A percentile compares a stretch with the other conserved stretches of the same genome.
These are phyloP conservation scores for Lithobates pipiens DNA, from an alignment of 2,797 vertebrate genomes.

Conservation along the genomic window DNA sequence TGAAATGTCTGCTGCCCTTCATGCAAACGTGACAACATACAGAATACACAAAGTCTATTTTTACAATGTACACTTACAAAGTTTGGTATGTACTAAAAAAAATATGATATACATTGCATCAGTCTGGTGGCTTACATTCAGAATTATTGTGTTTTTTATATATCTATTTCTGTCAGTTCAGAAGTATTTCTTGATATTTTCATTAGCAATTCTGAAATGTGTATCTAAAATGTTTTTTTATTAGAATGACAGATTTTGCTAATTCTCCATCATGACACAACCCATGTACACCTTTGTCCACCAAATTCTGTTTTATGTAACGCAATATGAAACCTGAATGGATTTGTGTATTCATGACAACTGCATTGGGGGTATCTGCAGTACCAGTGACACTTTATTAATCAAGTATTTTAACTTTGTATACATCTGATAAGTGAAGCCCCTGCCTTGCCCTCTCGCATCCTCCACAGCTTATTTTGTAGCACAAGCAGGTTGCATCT, in stretches of 20 bases:
- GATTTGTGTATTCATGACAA: not conserved
- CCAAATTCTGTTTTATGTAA: not conserved
- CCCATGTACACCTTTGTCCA: not conserved
- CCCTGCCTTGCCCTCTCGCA: slow-evolving; percentile 15
- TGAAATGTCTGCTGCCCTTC: not conserved
- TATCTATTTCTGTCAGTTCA: not conserved
- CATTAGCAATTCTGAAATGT: not conserved
- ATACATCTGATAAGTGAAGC: not conserved
- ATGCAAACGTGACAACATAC: not conserved
- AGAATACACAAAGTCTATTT: not conserved
- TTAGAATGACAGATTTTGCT: not conserved
- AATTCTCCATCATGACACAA: not conserved
- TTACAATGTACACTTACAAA: not conserved
- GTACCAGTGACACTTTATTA: not conserved
- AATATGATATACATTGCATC: not conserved
- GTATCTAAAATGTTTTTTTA: not conserved
- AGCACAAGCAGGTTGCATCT: slow-evolving; percentile 17
- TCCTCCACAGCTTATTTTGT: slow-evolving; percentile 33
- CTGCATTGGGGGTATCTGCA: not conserved
- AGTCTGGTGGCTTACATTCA: no score
- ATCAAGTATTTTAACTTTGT: not conserved
- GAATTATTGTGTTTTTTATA: not conserved
- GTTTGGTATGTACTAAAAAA: not conserved
- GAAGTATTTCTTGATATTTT: not conserved
- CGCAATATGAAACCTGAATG: not conserved